Conservation (phyloP, 2,797 vertebrate genomes). For the Kryptolebias ocellatus region DNA sequence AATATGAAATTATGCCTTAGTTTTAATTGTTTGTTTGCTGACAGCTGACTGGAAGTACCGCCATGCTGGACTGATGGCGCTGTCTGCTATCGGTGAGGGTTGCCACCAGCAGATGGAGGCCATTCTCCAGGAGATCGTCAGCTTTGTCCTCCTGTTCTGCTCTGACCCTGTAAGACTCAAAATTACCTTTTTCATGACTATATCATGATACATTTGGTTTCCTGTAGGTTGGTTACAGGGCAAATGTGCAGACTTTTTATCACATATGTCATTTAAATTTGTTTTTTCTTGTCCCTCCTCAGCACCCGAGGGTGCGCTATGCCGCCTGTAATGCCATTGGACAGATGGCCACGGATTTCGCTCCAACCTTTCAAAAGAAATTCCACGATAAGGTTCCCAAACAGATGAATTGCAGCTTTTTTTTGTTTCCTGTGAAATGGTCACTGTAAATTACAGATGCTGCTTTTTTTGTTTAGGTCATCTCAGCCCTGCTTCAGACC, state of each 20-base stretch:
- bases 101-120: constrained; percentile 99
- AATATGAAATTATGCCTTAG: not conserved
- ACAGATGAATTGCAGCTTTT: not conserved
- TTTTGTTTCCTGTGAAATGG: no score
- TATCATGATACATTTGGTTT: no score
- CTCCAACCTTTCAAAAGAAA: constrained; percentile 98
- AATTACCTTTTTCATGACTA: no score
- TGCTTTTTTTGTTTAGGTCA: constrained; percentile 82
- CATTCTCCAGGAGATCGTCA: constrained; percentile 96
- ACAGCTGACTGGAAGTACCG: constrained; percentile 98
- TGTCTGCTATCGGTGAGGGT: constrained; percentile 97
- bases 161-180: constrained; percentile 90
- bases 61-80: constrained; percentile 96
- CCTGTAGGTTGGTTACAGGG: not conserved
- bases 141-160: constrained; percentile 94
- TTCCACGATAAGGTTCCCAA: constrained; percentile 94
- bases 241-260: no score
- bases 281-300: constrained; percentile 23
- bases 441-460: no score
- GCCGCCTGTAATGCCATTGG: constrained; percentile 97
- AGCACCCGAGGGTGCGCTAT: constrained; percentile 98
- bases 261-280: not conserved
- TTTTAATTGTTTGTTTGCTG: constrained; percentile 4
- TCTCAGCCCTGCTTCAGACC: constrained; percentile 93
- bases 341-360: constrained; percentile 99